Base-by-base conservation (phyloP, 2,113 vertebrate species). In the Machaerirhynchus nigripectus region DNA sequence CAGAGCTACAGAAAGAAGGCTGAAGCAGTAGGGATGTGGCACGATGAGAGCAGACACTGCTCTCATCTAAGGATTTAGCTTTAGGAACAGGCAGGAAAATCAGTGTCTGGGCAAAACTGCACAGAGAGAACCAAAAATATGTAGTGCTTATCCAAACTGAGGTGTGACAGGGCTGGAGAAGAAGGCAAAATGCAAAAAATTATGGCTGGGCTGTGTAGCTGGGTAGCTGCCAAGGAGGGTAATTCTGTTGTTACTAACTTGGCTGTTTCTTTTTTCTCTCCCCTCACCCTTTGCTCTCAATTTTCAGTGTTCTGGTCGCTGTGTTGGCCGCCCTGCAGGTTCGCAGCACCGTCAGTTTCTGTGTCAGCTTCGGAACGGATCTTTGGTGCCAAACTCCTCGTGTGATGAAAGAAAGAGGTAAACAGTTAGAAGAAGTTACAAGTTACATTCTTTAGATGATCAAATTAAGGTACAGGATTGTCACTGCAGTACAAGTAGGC, bases 341-440 rank as follows among this genome's bases (percentile, higher is more conserved):
- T 92, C 95, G 12, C 99, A 98, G 97, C 98, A 87, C 93, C 97
- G 21, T 23, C 98, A 90, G 7, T 89, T 97, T 26, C 20, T 76
- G 4, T 99, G 99, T 92, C 98, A 97, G 40, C 97, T 97, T 71
- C 93, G 21, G 65, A 98, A 98, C 3, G 96, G 98, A 84, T 98
- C 98, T 16, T 60, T 73, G 19, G 88, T 95, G 93, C 70, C 96
- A 42, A 96, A 93, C 53, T 71, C 96, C 13, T 55, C 95, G 91
- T 99, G 98, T 65, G 97, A 98, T n/a, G 91, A 96, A 79, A 95
- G 50, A 55, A 98, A 97, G 93, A 99, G 99, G 99, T 98, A 98
- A 24, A 12, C 15, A 17, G 24, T 69, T 74, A 15, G 13, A 67
- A 44, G 15, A 14, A 52, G 15, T 33, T 46, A 15, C 7, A 17